phyloP scores from a whole-genome alignment of 2,888 invertebrate genomes.

The Diadegma fenestrale region DNA sequence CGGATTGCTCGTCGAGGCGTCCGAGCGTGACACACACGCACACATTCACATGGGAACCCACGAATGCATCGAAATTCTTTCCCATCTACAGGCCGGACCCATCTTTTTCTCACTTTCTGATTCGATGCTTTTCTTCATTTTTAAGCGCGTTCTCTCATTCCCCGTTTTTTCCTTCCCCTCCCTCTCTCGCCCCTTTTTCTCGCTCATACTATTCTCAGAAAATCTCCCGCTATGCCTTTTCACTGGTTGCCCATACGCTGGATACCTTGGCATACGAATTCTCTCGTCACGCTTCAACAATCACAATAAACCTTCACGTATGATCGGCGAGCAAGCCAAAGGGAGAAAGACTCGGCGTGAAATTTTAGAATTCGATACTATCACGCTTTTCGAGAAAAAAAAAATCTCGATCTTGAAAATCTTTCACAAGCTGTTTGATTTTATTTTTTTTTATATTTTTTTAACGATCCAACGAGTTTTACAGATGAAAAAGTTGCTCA shows the following conservation, averaged over 20 bases:
- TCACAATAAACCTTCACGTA: slow-evolving; percentile 38
- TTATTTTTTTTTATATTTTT: background rate
- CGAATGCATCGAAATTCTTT: slow-evolving; percentile 59
- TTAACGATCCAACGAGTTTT: background rate
- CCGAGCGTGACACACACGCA: slow-evolving; percentile 64
- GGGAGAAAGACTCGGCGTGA: background rate
- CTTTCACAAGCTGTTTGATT: background rate
- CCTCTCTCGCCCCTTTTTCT: slow-evolving; percentile 1
- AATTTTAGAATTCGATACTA: background rate
- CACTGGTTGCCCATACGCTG: slow-evolving; percentile 33
- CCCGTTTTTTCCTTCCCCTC: slow-evolving; percentile 7
- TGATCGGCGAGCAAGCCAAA: background rate
- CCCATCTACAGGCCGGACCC: slow-evolving; percentile 41
- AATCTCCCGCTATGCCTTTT: slow-evolving; percentile 32
- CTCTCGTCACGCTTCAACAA: slow-evolving; percentile 49
- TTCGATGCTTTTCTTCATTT: slow-evolving; percentile 12
- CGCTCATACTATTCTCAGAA: slow-evolving; percentile 21
- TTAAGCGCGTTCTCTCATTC: slow-evolving; percentile 68
- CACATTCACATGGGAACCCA: background rate
- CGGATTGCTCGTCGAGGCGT: slow-evolving; percentile 73
- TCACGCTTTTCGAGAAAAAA: background rate
- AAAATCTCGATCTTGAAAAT: no score
- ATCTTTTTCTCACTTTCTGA: slow-evolving; percentile 46
- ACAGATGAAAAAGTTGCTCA: background rate
- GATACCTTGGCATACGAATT: slow-evolving; percentile 60